Conservation (phyloP, 2,797 vertebrate genomes). For the Sebastes variabilis region DNA sequence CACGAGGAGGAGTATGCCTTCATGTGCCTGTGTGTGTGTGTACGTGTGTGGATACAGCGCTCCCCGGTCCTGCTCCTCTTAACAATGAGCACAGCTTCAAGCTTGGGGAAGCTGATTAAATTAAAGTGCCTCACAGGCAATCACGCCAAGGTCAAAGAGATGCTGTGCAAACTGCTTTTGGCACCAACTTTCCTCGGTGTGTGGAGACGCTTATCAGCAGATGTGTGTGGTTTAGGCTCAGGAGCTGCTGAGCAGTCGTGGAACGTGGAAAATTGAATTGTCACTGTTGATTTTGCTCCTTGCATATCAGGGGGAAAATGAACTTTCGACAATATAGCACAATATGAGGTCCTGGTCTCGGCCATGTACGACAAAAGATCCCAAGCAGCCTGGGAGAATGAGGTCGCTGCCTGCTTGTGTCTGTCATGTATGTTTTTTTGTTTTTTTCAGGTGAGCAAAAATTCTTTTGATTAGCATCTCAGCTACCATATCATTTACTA, state of each 20-base stretch:
- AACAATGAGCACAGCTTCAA: conserved; percentile 81
- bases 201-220: conserved; percentile 73
- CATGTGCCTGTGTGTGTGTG: conserved; percentile 5
- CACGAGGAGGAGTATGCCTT: conserved; percentile 35
- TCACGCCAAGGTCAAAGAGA: conserved; percentile 84
- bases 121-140: conserved; percentile 84
- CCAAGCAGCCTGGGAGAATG: conserved; percentile 15
- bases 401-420: background rate
- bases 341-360: conserved; percentile 56
- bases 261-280: conserved; percentile 81
- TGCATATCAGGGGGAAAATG: conserved; percentile 70
- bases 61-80: conserved; percentile 66
- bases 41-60: conserved; percentile 21
- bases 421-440: background rate
- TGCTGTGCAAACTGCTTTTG: conserved; percentile 78
- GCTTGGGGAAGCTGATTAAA: conserved; percentile 82
- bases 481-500: background rate
- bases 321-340: conserved; percentile 66
- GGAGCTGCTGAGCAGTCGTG: conserved; percentile 45
- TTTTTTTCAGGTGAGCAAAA: background rate
- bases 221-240: conserved; percentile 66
- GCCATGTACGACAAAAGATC: conserved; percentile 45
- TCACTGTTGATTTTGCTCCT: conserved; percentile 78
- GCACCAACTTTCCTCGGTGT: conserved; percentile 71
- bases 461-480: conserved; percentile 4